phyloP scores from a whole-genome alignment of 2,113 vertebrate species.

The Setophaga petechia region DNA sequence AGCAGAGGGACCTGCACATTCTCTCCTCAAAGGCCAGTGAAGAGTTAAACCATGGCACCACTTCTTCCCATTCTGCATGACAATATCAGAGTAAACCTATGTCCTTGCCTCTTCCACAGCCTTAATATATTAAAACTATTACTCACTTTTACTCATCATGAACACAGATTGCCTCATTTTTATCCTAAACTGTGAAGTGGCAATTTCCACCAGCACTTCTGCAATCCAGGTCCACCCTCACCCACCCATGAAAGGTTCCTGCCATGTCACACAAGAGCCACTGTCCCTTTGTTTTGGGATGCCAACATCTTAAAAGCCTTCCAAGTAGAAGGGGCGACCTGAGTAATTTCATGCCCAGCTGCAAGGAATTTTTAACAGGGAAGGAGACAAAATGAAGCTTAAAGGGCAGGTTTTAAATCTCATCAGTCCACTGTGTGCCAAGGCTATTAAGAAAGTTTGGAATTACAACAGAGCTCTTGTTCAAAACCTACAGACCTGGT shows the following conservation, averaged over 20 bases:
- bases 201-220: background rate
- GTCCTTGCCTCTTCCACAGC: background rate
- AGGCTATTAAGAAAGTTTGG: background rate
- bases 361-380: background rate
- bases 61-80: background rate
- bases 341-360: background rate
- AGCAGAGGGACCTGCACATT: rapidly evolving
- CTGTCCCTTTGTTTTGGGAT: background rate
- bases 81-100: rapidly evolving
- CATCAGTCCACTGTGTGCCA: background rate
- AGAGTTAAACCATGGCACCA: background rate
- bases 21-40: background rate
- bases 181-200: background rate
- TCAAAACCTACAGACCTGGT: background rate
- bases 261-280: background rate
- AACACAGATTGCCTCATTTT: background rate
- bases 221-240: background rate
- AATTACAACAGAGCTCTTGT: background rate
- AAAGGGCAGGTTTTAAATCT: background rate
- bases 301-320: background rate
- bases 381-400: background rate
- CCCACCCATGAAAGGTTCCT: background rate
- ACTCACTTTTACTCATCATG: background rate
- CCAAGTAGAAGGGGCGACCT: background rate
- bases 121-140: background rate